Evolutionary conservation across 2,113 vertebrate species (phyloP).

Genomic region (Hypocryptadius cinnamomeus): DNA sequence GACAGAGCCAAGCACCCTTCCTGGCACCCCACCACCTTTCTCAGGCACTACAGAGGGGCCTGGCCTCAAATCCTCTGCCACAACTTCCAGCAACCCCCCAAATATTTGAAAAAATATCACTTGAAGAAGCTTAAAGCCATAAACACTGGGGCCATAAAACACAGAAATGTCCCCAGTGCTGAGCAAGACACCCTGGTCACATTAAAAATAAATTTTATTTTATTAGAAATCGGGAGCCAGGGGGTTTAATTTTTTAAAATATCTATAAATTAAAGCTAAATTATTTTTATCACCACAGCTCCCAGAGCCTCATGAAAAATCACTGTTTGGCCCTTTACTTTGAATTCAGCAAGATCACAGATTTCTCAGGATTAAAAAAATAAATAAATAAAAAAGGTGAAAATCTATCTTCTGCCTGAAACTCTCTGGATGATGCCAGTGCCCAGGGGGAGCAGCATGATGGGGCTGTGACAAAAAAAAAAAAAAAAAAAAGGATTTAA

Average conservation of each 20-base stretch:
- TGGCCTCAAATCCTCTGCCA: not conserved
- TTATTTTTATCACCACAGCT: not conserved
- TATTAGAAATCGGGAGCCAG: not conserved
- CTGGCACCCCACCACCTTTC: too few relatives aligned
- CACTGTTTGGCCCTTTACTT: accelerated
- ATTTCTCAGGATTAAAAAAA: not conserved
- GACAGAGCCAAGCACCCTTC: accelerated
- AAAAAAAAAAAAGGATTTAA: too few relatives aligned
- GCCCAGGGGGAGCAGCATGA: not conserved
- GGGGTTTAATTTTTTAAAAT: not conserved
- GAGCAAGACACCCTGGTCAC: not conserved
- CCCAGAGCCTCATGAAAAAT: not conserved
- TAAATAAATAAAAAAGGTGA: not conserved
- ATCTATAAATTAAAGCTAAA: not conserved
- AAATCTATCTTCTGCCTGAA: not conserved
- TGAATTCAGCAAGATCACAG: not conserved
- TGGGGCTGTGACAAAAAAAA: too few relatives aligned
- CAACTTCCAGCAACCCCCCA: not conserved
- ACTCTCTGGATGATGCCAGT: not conserved
- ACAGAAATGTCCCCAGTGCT: not conserved
- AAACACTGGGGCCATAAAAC: not conserved
- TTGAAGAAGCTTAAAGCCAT: not conserved
- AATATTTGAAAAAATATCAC: not conserved
- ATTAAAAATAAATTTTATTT: not conserved
- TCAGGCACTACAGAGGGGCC: not conserved